Percentiles rank a stretch among this genome's conserved stretches.
Evolutionary conservation across 2,113 vertebrate species (phyloP).

Genomic region (Prinia subflava): DNA sequence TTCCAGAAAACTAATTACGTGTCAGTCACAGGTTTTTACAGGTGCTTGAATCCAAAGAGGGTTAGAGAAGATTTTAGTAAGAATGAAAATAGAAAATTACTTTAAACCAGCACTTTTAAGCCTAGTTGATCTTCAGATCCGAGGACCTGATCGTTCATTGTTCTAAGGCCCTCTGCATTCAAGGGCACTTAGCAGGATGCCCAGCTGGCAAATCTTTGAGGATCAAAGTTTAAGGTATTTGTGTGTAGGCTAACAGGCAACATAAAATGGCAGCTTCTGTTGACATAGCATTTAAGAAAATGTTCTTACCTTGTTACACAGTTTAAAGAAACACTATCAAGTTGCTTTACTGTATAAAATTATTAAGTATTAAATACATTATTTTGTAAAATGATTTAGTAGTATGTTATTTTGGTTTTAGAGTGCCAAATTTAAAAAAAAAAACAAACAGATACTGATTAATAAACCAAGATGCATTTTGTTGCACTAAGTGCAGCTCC

Average conservation of each 20-base stretch:
- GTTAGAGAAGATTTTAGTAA: background rate
- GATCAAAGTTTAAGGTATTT: background rate
- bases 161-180: background rate
- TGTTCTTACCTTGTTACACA: background rate
- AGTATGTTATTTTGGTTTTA: background rate
- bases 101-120: background rate
- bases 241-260: background rate
- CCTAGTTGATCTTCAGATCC: background rate
- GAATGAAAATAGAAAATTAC: background rate
- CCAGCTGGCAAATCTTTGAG: background rate
- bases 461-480: slow-evolving; percentile 7
- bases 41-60: background rate
- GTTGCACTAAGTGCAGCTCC: background rate
- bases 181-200: background rate
- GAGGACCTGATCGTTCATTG: background rate
- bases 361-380: background rate
- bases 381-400: background rate
- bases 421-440: background rate
- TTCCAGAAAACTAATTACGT: background rate
- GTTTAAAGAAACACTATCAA: background rate
- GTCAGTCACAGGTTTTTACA: background rate
- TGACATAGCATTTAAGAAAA: background rate
- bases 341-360: background rate
- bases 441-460: background rate
- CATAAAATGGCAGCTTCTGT: background rate